These are phyloP conservation scores for Sebastolobus alascanus DNA, from an alignment of 2,797 vertebrate genomes.

Conservation along the genomic window DNA sequence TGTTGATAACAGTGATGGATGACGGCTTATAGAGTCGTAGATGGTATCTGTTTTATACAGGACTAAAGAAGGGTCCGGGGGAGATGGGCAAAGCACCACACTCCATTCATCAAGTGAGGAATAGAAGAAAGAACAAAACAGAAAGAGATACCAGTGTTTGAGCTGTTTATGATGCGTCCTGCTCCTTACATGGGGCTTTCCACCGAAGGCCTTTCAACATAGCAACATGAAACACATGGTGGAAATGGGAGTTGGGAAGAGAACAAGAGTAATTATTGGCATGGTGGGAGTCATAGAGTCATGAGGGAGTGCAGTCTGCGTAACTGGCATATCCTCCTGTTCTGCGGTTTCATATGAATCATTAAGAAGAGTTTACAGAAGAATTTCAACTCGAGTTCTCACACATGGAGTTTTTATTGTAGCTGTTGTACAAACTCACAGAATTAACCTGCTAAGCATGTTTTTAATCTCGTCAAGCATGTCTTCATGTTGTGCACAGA, in stretches of 20 bases:
- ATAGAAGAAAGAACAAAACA: constrained; percentile 32
- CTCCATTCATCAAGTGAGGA: constrained; percentile 40
- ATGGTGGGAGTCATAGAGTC: constrained; percentile 56
- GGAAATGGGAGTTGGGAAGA: constrained; percentile 63
- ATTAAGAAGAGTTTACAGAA: constrained; percentile 56
- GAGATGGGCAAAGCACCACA: constrained; percentile 31
- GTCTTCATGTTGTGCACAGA: constrained; percentile 58
- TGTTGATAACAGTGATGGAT: constrained; percentile 72
- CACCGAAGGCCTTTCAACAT: constrained; percentile 54
- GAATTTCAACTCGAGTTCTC: constrained; percentile 43
- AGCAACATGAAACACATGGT: constrained; percentile 67
- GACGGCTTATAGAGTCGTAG: constrained; percentile 48
- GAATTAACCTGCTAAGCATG: constrained; percentile 25
- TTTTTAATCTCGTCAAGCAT: constrained; percentile 42
- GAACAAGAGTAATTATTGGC: constrained; percentile 60
- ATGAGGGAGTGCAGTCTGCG: constrained; percentile 55
- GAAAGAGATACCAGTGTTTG: constrained; percentile 57
- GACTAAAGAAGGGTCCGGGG: constrained; percentile 46
- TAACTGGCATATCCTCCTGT: constrained; percentile 60
- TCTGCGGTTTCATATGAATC: constrained; percentile 71
- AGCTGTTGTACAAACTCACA: constrained; percentile 17
- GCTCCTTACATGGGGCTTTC: constrained; percentile 69
- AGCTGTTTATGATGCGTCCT: constrained; percentile 56
- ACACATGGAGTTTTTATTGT: constrained; percentile 32
- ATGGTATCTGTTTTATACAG: constrained; percentile 62